Percentiles rank a stretch among this genome's conserved stretches.
These are phyloP conservation scores for Nematopogon swammerdamellus DNA, from an alignment of 2,888 invertebrate species.

Conservation along the genomic window DNA sequence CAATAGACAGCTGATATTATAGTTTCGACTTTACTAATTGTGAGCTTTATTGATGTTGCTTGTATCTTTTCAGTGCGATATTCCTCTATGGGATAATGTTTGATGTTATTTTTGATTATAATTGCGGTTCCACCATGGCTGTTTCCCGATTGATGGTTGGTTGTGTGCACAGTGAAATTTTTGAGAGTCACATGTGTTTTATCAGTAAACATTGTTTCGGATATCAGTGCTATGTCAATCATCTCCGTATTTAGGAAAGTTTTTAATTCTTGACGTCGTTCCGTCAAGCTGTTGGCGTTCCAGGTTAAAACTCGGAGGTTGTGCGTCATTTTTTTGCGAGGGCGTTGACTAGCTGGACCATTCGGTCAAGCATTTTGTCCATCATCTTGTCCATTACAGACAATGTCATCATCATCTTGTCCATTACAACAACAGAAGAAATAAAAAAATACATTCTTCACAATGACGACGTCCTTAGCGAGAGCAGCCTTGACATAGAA, in stretches of 20 bases:
- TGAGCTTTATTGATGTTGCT: neutral
- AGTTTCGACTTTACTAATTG: neutral
- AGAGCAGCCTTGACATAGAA: too few relatives aligned
- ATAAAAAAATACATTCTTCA: too few relatives aligned
- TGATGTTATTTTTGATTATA: neutral
- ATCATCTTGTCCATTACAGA: too few relatives aligned
- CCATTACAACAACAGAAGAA: too few relatives aligned
- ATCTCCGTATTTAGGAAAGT: conserved; percentile 1
- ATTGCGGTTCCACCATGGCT: neutral
- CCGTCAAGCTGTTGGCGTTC: conserved; percentile 5
- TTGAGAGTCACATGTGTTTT: neutral
- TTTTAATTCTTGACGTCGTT: conserved; percentile 3
- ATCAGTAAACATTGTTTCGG: conserved; percentile 1
- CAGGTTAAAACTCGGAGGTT: conserved; percentile 4
- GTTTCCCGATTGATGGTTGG: neutral
- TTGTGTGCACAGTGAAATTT: neutral
- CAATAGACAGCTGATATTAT: conserved; percentile 1
- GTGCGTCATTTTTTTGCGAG: neutral
- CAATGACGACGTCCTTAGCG: too few relatives aligned
- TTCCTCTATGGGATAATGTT: neutral
- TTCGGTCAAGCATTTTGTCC: neutral
- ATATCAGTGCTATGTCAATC: conserved; percentile 5
- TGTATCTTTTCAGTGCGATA: neutral
- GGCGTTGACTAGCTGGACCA: neutral
- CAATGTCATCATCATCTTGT: too few relatives aligned